Conservation (phyloP, 1,140 invertebrate species). For the Cylas formicarius region DNA sequence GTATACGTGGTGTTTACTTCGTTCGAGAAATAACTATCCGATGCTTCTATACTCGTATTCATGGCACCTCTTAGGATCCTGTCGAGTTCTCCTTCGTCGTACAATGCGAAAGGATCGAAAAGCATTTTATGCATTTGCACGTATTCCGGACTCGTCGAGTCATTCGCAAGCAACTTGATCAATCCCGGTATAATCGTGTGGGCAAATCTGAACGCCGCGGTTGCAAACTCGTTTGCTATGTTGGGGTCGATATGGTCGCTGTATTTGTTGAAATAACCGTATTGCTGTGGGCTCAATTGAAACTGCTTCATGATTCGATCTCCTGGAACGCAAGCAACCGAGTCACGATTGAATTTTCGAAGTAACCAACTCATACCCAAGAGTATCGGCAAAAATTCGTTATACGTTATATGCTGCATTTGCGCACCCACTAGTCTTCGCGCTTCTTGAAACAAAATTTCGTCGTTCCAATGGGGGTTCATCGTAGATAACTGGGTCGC, state of each 20-base stretch:
- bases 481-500: constrained; percentile 53
- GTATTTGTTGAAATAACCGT: constrained; percentile 60
- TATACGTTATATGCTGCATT: constrained; percentile 81
- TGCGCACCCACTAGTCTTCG: constrained; percentile 73
- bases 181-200: constrained; percentile 74
- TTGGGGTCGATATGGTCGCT: constrained; percentile 66
- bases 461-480: constrained; percentile 81
- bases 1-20: constrained; percentile 56
- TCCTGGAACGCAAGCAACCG: constrained; percentile 41
- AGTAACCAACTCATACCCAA: constrained; percentile 50
- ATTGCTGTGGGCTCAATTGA: constrained; percentile 52
- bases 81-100: constrained; percentile 52
- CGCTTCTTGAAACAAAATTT: constrained; percentile 71
- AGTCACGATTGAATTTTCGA: neutral
- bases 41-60: constrained; percentile 57
- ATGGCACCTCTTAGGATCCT: constrained; percentile 55
- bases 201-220: constrained; percentile 85
- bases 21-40: constrained; percentile 59
- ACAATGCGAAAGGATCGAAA: constrained; percentile 77
- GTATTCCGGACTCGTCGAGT: constrained; percentile 55
- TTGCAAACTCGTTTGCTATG: constrained; percentile 86
- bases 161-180: constrained; percentile 56
- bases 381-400: constrained; percentile 78
- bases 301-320: constrained; percentile 48
- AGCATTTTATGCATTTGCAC: constrained; percentile 71